phyloP scores from a whole-genome alignment of 2,888 invertebrate species.

The Caenorhabditis auriculariae region DNA sequence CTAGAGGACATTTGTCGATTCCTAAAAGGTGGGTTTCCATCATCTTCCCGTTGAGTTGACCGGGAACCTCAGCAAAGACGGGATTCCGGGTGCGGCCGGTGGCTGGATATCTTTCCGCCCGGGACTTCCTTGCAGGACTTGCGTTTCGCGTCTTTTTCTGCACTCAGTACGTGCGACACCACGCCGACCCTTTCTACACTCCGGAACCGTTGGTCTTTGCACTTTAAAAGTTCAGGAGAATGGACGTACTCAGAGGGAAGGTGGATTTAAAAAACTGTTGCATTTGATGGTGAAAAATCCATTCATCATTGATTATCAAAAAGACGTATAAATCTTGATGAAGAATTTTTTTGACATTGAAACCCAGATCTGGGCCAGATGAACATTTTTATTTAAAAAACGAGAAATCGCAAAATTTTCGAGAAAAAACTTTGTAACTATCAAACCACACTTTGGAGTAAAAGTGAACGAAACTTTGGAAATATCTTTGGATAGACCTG shows the following conservation, averaged over 20 bases:
- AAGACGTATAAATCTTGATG: too few species aligned
- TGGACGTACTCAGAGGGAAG: too few species aligned
- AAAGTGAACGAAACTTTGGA: background rate
- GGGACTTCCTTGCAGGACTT: constrained; percentile 91
- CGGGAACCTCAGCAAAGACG: constrained; percentile 77
- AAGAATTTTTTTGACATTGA: too few species aligned
- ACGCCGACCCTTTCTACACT: constrained; percentile 95
- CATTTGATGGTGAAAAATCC: too few species aligned
- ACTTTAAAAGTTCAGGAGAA: constrained; percentile 65
- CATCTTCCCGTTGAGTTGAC: background rate
- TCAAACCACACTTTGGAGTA: too few species aligned
- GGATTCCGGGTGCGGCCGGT: constrained; percentile 96
- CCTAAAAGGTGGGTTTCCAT: constrained; percentile 77
- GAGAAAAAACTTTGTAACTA: too few species aligned
- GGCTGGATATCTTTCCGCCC: constrained; percentile 90
- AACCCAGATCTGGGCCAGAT: too few species aligned
- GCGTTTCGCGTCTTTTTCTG: constrained; percentile 96
- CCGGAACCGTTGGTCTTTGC: constrained; percentile 99
- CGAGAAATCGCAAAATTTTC: too few species aligned
- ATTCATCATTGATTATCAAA: too few species aligned
- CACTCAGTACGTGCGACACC: constrained; percentile 97
- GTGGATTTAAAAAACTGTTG: too few species aligned
- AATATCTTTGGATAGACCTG: too few species aligned
- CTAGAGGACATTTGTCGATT: constrained; percentile 94
- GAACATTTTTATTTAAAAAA: too few species aligned